A percentile compares a stretch with the other conserved stretches of the same genome.
Conservation (phyloP, 1,140 invertebrate species). For the Melipona quadrifasciata region DNA sequence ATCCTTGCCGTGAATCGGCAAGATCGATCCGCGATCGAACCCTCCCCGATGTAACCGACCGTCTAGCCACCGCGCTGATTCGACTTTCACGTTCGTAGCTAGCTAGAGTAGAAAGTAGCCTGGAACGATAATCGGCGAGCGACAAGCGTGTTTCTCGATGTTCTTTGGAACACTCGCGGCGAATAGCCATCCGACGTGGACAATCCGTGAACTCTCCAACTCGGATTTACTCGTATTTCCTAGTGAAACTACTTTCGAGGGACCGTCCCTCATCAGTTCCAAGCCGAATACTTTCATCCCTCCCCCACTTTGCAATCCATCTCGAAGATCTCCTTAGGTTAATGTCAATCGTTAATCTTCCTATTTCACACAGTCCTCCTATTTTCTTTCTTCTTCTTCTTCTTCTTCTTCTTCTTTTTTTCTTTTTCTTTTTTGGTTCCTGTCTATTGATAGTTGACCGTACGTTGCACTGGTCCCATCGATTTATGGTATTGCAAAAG, state of each 20-base stretch:
- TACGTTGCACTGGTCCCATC: conserved; percentile 2
- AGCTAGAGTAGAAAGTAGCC: conserved; percentile 43
- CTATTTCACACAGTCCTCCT: background rate
- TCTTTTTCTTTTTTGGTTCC: too few species aligned
- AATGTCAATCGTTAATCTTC: too few species aligned
- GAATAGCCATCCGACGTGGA: background rate
- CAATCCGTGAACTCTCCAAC: background rate
- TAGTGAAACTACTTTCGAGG: background rate
- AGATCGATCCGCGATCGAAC: conserved; percentile 13
- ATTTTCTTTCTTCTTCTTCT: background rate
- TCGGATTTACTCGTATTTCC: background rate
- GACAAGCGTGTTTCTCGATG: conserved; percentile 5
- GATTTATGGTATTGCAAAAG: background rate
- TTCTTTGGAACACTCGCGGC: background rate
- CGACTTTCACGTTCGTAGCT: conserved; percentile 42
- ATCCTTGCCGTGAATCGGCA: conserved; percentile 8
- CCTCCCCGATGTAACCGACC: background rate
- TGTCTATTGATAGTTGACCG: background rate
- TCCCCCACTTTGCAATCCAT: background rate
- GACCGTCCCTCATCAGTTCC: background rate
- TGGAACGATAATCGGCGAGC: conserved; percentile 18
- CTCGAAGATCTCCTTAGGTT: conserved; percentile 8
- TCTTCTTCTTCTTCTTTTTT: too few species aligned
- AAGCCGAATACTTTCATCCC: background rate
- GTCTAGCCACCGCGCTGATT: conserved; percentile 30